Percentiles rank a stretch among this genome's conserved stretches.
phyloP scores from a whole-genome alignment of 2,797 vertebrate species.

The Pangasius mekongensis region DNA sequence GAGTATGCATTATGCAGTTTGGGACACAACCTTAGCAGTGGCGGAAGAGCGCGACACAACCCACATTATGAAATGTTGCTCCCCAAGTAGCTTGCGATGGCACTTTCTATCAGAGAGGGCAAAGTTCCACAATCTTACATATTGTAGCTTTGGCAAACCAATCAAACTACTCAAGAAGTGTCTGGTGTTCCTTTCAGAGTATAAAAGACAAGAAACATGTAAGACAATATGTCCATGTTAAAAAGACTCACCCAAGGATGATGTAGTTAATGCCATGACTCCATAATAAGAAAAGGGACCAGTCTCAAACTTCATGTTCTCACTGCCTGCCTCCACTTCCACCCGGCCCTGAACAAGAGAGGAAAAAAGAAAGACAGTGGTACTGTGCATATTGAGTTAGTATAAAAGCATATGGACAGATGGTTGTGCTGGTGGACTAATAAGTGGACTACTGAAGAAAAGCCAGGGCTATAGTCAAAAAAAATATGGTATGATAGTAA shows the following conservation, averaged over 20 bases:
- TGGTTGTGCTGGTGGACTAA: neutral
- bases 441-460: neutral
- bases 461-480: neutral
- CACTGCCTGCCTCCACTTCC: slow-evolving; percentile 92
- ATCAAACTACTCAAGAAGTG: neutral
- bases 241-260: slow-evolving; percentile 70
- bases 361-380: neutral
- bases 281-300: slow-evolving; percentile 94
- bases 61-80: neutral
- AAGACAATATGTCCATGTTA: neutral
- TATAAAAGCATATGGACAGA: neutral
- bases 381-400: neutral
- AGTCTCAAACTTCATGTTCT: slow-evolving; percentile 97
- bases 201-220: neutral
- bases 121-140: neutral
- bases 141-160: neutral
- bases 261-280: slow-evolving; percentile 84
- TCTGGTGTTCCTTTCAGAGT: neutral
- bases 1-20: neutral
- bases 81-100: neutral
- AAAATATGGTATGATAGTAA: neutral
- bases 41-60: too few species aligned
- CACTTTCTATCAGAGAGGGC: neutral
- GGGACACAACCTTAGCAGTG: neutral
- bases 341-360: slow-evolving; percentile 85